These are phyloP conservation scores for Entelurus aequoreus DNA, from an alignment of 2,113 vertebrate species.

Conservation along the genomic window DNA sequence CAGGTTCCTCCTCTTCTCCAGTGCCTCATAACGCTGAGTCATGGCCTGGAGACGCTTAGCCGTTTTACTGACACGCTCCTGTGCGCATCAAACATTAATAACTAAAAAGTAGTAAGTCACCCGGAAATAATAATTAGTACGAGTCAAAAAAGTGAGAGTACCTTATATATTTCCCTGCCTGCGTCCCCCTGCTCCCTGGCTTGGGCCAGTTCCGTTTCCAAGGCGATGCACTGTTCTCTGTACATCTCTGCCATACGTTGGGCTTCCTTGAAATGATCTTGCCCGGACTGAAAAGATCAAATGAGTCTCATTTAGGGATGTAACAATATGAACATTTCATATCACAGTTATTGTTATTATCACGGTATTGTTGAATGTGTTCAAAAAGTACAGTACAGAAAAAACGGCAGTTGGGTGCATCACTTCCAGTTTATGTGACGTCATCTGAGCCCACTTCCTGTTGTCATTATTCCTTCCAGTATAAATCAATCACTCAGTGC, in stretches of 20 bases:
- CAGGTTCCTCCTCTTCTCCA: conserved; percentile 84
- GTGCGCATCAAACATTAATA: not conserved
- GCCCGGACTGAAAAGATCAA: conserved; percentile 67
- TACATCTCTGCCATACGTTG: conserved; percentile 86
- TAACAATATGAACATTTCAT: too few species aligned
- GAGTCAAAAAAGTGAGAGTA: conserved; percentile 34
- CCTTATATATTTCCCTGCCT: conserved; percentile 86
- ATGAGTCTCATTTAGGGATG: too few species aligned
- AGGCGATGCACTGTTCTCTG: conserved; percentile 83
- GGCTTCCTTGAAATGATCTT: conserved; percentile 81
- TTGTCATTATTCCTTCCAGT: too few species aligned
- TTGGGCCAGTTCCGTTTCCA: conserved; percentile 86
- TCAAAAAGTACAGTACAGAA: too few species aligned
- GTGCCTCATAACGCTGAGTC: conserved; percentile 85
- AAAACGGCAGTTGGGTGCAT: too few species aligned
- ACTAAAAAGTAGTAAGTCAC: not conserved
- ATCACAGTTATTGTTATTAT: too few species aligned
- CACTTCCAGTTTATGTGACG: too few species aligned
- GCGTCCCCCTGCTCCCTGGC: conserved; percentile 83
- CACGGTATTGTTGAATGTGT: too few species aligned
- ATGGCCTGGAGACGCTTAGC: conserved; percentile 84
- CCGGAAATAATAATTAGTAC: not conserved
- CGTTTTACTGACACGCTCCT: conserved; percentile 90
- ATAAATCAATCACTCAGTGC: too few species aligned
- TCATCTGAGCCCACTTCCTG: too few species aligned